A percentile compares a stretch with the other conserved stretches of the same genome.
These are phyloP conservation scores for Anomalospiza imberbis DNA, from an alignment of 2,797 vertebrate species.

Conservation along the genomic window DNA sequence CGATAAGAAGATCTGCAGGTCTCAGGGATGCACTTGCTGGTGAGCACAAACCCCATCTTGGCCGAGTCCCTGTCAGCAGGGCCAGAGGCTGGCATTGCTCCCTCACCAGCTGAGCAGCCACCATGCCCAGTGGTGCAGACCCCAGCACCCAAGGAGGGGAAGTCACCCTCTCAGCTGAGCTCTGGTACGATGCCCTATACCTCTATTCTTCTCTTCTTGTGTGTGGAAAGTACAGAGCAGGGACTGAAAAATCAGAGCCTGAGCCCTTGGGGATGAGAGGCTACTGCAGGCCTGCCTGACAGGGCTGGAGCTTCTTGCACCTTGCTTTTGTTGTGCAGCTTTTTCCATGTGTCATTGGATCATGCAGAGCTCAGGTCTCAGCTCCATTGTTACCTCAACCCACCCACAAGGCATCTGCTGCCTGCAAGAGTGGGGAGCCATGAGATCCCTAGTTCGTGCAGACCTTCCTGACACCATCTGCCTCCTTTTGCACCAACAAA, in stretches of 20 bases:
- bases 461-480: neutral
- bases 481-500: neutral
- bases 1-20: neutral
- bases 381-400: neutral
- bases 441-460: neutral
- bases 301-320: neutral
- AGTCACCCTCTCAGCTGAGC: neutral
- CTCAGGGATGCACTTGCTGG: rapidly evolving
- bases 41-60: neutral
- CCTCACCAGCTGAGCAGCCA: neutral
- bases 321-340: neutral
- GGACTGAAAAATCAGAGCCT: neutral
- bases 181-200: neutral
- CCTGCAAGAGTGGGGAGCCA: neutral
- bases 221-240: neutral
- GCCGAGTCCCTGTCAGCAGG: neutral
- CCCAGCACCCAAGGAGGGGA: neutral
- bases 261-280: rapidly evolving
- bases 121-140: neutral
- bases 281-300: neutral
- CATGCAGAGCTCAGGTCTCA: neutral
- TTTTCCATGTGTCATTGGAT: neutral
- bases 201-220: neutral
- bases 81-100: neutral
- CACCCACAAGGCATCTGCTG: neutral